Base-by-base conservation (phyloP, 2,888 invertebrate species). In the Theretra japonica region DNA sequence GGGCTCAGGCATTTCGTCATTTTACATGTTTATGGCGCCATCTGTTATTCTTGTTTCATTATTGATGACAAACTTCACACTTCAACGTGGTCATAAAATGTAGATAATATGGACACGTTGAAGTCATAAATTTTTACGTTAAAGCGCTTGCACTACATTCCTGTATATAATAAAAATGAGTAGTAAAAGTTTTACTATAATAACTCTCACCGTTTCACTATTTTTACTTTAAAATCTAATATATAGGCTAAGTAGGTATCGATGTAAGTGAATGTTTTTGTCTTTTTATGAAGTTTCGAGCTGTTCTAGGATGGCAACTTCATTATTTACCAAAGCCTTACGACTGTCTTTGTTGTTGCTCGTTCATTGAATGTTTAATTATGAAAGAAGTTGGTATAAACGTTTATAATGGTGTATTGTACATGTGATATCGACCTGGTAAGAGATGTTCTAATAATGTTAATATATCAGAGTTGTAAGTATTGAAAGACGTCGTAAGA, bases 131-230 rank as follows among this genome's bases (percentile, higher is more conserved):
- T 75, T 75, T 69, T 75, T 74, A 74, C 72, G 72, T 77, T 76
- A 75, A 79, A 80, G 80, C 83, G 76, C 77, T 80, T 82, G 86
- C 87, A 88, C 86, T 83, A 82, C 88, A 89, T 89, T 89, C 86
- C 86, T 90, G 88, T 90, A 88, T 77, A 88, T 85, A 87, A 82
- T 79, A 82, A 78, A 77, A 82, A 82, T 80, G 82, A 86, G 87
- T 92, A 91, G 90, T 80, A 76, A 75, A 84, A 81, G 85, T 87
- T 90, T 90, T 91, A 89, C 88, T 88, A 86, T 88, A 68, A 80
- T 86, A 86, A 86, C 85, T 88, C 84, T 90, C 91, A 92, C 88
- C 86, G 79, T 92, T 90, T 90, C 88, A 88, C 89, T 90, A 86
- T 88, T 88, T 86, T 84, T 86, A 85, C 82, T 84, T 87, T 80